These are phyloP conservation scores for Zoanthus sociatus DNA, from an alignment of 92 coral and sea anemone species.

Conservation along the genomic window DNA sequence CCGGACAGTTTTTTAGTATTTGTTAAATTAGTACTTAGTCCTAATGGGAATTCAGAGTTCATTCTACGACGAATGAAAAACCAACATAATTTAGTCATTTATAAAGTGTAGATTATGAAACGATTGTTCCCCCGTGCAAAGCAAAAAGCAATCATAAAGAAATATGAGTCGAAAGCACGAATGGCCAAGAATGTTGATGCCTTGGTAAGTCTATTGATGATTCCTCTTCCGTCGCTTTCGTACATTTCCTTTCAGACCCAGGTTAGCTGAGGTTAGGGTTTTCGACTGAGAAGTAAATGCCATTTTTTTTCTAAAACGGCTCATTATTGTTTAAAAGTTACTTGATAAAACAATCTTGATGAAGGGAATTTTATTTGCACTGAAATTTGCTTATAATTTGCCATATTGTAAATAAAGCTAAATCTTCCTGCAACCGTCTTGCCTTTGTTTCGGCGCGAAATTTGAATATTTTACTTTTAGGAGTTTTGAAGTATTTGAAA, in stretches of 20 bases:
- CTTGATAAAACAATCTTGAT: neutral
- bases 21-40: neutral
- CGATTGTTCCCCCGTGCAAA: constrained; percentile 88
- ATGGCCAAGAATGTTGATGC: constrained; percentile 87
- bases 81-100: neutral
- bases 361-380: neutral
- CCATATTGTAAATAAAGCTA: no score
- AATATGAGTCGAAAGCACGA: constrained; percentile 79
- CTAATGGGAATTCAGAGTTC: neutral
- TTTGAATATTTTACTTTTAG: neutral
- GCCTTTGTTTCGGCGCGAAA: constrained; percentile 15
- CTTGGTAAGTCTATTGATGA: constrained; percentile 65
- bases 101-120: constrained; percentile 59
- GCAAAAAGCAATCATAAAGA: constrained; percentile 90
- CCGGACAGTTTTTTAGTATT: neutral
- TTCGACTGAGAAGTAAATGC: no score
- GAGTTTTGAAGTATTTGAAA: no score
- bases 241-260: no score
- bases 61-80: neutral
- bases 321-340: neutral
- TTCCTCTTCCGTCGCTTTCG: no score
- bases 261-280: no score
- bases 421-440: no score
- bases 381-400: neutral
- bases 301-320: neutral